Evolutionary conservation across 64 coral and sea anemone species (phyloP), one percentile per base, ranked within the genome.

Genomic region (Pocillopora verrucosa): DNA sequence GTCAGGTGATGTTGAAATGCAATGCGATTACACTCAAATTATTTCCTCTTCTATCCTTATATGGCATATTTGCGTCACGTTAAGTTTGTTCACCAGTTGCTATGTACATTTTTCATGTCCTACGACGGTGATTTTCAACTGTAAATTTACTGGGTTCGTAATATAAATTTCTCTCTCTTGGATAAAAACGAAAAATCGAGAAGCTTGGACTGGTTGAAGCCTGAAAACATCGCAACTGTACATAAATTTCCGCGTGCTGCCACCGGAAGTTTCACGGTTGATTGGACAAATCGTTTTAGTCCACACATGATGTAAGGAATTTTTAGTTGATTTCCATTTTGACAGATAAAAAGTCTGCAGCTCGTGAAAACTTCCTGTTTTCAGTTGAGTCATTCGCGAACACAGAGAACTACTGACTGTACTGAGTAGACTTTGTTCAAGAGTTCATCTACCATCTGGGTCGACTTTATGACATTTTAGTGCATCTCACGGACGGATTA

Each of bases 191-290:
- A 30, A 0, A 19, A 19, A 70, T 56, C 14, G 13, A 14, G 34
- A 10, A 16, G 56, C 22, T 3, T 38, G 22, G 20, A 16, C 64
- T 13, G 14, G 12, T 72, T 38, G 1, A 51, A 25, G 19, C 34
- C 2, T 16, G 13, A 56, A 70, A 25, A 56, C 36, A 1, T 9
- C 15, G 11, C 3, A 85, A 72, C 56, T 10, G 14, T 35, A 72
- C 56, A 65, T 11, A 56, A 56, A 85, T 72, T 56, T 41, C 37
- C 62, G 65, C 25, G 12, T 11, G 0, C 11, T 9, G 12, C 4
- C 37, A 72, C 82, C 64, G 82, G 82, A 85, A 72, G 65, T 85
- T 85, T 72, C 61, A 85, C 41, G 82, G 64, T 85, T 85, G 82
- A 72, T 57, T 85, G 38, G 13, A 41, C 82, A 72, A 15, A 45